Percentiles rank a stretch among this genome's conserved stretches.
These are phyloP conservation scores for Ceyx melanurus DNA, from an alignment of 2,113 vertebrate species.

Conservation along the genomic window DNA sequence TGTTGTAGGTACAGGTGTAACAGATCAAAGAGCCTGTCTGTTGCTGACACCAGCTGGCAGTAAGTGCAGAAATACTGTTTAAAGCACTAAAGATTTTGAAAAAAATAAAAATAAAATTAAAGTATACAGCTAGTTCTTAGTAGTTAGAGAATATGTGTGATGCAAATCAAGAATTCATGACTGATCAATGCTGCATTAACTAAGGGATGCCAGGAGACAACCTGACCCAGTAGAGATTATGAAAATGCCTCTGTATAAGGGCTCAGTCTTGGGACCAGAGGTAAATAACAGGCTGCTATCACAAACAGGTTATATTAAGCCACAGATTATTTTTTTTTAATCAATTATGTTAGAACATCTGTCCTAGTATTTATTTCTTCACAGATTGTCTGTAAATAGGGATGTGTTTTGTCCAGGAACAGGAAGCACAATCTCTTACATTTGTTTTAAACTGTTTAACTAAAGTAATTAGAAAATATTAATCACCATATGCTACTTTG, in stretches of 20 bases:
- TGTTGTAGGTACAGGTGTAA: neutral
- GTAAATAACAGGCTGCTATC: neutral
- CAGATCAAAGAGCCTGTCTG: neutral
- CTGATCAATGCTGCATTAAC: neutral
- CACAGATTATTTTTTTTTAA: neutral
- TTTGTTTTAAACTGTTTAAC: neutral
- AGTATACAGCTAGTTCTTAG: neutral
- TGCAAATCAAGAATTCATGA: neutral
- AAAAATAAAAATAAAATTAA: neutral
- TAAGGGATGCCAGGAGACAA: neutral
- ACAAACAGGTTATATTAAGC: neutral
- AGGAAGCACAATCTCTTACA: neutral
- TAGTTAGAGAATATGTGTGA: neutral
- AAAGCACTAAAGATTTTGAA: neutral
- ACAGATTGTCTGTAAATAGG: neutral
- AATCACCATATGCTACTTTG: neutral
- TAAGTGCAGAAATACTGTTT: neutral
- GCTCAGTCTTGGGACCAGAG: neutral
- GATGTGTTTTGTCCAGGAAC: neutral
- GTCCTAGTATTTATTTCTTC: neutral
- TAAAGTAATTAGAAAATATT: slow-evolving; percentile 37
- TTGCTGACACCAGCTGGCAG: neutral
- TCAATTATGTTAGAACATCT: neutral
- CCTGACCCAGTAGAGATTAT: neutral
- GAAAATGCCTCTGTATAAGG: neutral